Conservation (phyloP, 2,113 vertebrate species). For the Alligator sinensis region DNA sequence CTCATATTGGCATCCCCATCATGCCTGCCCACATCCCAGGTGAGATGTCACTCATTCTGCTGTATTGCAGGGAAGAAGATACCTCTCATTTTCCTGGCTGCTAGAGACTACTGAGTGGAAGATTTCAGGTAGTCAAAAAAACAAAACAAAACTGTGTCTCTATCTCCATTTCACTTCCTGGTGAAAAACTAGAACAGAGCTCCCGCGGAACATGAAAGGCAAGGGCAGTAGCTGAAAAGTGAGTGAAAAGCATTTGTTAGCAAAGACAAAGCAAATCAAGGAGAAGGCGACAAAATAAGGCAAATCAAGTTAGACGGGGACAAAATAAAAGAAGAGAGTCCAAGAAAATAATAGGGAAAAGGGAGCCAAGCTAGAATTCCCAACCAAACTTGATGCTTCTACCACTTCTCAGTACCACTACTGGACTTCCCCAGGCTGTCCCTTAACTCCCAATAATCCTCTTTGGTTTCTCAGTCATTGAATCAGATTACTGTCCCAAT, state of each 20-base stretch:
- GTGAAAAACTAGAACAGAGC: not conserved
- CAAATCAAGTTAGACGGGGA: not conserved
- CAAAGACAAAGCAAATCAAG: not conserved
- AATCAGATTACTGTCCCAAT: no score
- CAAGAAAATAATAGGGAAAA: not conserved
- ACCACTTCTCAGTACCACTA: no score
- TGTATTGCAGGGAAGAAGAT: not conserved
- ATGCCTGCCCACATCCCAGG: not conserved
- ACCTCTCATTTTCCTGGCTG: not conserved
- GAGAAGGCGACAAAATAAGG: not conserved
- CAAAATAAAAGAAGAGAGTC: not conserved
- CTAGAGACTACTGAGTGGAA: not conserved
- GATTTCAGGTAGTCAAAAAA: not conserved
- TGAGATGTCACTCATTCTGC: not conserved
- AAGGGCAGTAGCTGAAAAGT: not conserved
- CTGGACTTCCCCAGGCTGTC: not conserved
- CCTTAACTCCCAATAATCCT: not conserved
- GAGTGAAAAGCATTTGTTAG: not conserved
- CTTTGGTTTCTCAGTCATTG: no score
- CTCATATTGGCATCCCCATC: fast-evolving
- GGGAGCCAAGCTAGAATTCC: not conserved
- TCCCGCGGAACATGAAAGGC: not conserved
- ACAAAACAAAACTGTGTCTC: not conserved
- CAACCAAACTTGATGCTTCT: not conserved
- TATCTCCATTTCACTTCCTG: fast-evolving